Conservation (phyloP, 2,797 vertebrate species). For the Parauchenoglanis punctatus region DNA sequence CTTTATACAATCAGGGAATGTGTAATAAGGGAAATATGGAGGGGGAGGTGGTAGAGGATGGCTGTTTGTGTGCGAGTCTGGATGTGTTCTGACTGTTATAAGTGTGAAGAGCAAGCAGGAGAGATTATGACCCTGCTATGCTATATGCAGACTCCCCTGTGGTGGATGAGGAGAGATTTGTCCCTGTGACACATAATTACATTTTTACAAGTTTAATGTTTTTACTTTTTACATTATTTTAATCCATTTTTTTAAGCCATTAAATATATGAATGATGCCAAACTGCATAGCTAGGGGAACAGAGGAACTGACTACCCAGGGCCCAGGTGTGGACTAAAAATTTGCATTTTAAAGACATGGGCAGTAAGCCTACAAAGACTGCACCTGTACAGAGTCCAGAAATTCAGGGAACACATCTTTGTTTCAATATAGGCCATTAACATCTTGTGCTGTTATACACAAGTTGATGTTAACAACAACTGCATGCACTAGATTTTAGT, state of each 20-base stretch:
- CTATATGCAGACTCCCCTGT: not conserved
- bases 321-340: not conserved
- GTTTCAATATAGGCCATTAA: not conserved
- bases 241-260: not conserved
- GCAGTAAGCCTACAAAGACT: not conserved
- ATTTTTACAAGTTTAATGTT: not conserved
- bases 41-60: not conserved
- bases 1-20: not conserved
- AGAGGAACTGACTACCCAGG: not conserved
- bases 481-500: not conserved
- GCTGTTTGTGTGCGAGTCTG: not conserved
- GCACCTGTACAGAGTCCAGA: constrained; percentile 7
- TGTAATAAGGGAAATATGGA: not conserved
- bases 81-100: not conserved
- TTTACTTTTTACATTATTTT: not conserved
- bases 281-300: not conserved
- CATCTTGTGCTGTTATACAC: not conserved
- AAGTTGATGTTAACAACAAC: not conserved
- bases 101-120: not conserved
- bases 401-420: not conserved
- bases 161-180: not conserved
- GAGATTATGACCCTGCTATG: not conserved
- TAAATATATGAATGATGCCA: not conserved
- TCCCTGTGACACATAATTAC: not conserved
- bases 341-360: constrained; percentile 5